Evolutionary conservation across 1,140 invertebrate genomes (phyloP).

Genomic region (Protaetia brevitarsis): DNA sequence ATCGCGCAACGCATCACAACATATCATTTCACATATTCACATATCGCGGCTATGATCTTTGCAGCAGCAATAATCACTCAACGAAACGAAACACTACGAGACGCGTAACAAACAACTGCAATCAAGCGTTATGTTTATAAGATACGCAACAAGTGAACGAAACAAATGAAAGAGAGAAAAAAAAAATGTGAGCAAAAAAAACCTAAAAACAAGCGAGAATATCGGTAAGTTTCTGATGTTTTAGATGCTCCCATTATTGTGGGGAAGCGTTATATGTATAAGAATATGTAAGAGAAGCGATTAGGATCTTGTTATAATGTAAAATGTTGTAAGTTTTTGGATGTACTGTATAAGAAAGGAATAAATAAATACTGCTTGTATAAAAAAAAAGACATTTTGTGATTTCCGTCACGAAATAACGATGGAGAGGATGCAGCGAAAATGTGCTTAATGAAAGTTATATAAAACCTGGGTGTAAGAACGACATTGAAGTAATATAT

Average conservation of each 20-base stretch:
- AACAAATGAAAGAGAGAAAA: background rate
- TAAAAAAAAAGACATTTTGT: constrained; percentile 12
- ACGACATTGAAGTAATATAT: too few species aligned
- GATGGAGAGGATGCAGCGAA: too few species aligned
- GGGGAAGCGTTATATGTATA: background rate
- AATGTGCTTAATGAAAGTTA: too few species aligned
- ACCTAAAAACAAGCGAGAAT: background rate
- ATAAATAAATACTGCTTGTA: constrained; percentile 23
- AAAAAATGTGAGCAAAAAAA: background rate
- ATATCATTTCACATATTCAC: too few species aligned
- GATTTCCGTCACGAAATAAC: background rate
- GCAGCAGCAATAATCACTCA: too few species aligned
- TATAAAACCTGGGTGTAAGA: too few species aligned
- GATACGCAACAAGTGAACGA: background rate
- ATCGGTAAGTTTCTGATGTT: background rate
- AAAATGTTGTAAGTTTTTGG: constrained; percentile 20
- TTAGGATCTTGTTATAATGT: too few species aligned
- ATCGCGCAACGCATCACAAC: too few species aligned
- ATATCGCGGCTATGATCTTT: too few species aligned
- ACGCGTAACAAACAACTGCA: too few species aligned
- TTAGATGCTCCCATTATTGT: background rate
- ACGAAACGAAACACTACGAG: too few species aligned
- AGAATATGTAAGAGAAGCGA: background rate
- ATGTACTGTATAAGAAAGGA: constrained; percentile 23
- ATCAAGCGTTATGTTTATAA: too few species aligned